Evolutionary conservation across 2,888 invertebrate genomes (phyloP).

Genomic region (Acleris cristana): DNA sequence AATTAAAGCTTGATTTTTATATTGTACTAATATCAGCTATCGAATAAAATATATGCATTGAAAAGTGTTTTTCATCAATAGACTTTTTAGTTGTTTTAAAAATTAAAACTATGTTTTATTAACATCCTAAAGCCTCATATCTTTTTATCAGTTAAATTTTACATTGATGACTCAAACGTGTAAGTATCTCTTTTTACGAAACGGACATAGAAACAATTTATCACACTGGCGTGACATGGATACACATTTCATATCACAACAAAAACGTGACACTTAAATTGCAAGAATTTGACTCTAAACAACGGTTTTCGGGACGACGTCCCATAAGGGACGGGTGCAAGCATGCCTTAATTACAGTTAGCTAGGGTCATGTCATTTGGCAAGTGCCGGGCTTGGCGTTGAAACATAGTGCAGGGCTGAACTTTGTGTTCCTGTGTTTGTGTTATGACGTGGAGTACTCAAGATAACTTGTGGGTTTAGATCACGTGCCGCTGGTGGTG

Average conservation of each 20-base stretch:
- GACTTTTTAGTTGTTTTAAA: too few relatives aligned
- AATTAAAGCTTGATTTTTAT: too few relatives aligned
- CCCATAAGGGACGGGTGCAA: conserved; percentile 73
- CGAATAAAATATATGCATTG: too few relatives aligned
- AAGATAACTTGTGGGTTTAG: conserved; percentile 49
- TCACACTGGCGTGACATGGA: conserved; percentile 16
- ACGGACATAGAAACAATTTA: conserved; percentile 34
- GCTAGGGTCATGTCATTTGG: conserved; percentile 64
- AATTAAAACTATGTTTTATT: too few relatives aligned
- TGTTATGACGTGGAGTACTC: conserved; percentile 15
- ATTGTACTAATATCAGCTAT: too few relatives aligned
- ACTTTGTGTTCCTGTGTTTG: conserved; percentile 30
- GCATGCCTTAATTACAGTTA: conserved; percentile 79
- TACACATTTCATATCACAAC: conserved; percentile 31
- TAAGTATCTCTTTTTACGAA: not conserved
- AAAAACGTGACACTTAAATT: conserved; percentile 53
- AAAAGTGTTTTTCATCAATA: too few relatives aligned
- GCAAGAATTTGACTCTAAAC: conserved; percentile 69
- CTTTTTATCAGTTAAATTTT: too few relatives aligned
- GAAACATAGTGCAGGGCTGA: conserved; percentile 44
- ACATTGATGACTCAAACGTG: too few relatives aligned
- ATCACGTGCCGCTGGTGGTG: conserved; percentile 86
- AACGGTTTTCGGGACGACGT: conserved; percentile 63
- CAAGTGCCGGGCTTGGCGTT: conserved; percentile 47
- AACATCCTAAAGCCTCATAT: too few relatives aligned